Conservation (phyloP, 2,113 vertebrate species). For the Phyllopteryx taeniolatus region DNA sequence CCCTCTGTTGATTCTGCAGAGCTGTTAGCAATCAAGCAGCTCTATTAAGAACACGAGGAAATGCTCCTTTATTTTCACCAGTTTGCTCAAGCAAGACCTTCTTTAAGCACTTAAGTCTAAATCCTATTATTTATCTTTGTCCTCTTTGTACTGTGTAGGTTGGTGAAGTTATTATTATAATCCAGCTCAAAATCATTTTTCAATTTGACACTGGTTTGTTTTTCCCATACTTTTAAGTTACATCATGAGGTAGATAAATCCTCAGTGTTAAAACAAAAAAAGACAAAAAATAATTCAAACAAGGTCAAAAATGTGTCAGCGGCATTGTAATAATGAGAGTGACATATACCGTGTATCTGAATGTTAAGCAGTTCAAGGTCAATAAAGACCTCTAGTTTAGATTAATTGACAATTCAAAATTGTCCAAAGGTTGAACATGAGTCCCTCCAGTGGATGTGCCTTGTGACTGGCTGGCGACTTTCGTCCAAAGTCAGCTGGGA, state of each 20-base stretch:
- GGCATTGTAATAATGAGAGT: too few species aligned
- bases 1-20: conserved; percentile 19
- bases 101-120: not conserved
- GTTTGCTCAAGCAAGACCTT: not conserved
- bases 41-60: conserved; percentile 9
- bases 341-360: too few species aligned
- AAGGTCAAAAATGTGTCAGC: too few species aligned
- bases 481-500: too few species aligned
- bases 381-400: too few species aligned
- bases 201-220: not conserved
- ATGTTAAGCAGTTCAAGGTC: too few species aligned
- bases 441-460: too few species aligned
- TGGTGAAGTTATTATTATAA: too few species aligned
- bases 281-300: not conserved
- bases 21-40: conserved; percentile 17
- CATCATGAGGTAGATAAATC: not conserved
- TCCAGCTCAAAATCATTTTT: not conserved
- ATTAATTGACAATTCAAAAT: too few species aligned
- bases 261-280: not conserved
- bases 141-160: not conserved
- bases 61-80: not conserved
- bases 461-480: too few species aligned
- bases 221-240: not conserved
- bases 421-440: too few species aligned
- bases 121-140: not conserved